Percentiles rank a stretch among this genome's conserved stretches.
Conservation (phyloP, 64 coral and sea anemone genomes). For the Astreopora myriophthalma region DNA sequence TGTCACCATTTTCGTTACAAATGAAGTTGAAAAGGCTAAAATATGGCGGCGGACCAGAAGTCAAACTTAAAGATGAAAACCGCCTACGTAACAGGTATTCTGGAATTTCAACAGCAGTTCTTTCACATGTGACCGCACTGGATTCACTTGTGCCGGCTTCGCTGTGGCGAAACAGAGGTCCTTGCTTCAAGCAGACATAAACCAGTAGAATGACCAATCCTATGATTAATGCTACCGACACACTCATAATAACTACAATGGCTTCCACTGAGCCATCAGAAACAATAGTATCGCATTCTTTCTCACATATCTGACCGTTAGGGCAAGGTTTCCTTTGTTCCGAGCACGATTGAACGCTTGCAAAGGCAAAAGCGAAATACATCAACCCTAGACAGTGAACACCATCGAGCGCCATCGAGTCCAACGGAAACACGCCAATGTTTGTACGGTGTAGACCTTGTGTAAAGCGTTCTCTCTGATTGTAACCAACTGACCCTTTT, state of each 20-base stretch:
- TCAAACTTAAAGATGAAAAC: constrained; percentile 8
- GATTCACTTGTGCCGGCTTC: not conserved
- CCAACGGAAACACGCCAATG: not conserved
- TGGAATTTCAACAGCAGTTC: constrained; percentile 26
- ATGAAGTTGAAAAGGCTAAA: constrained; percentile 33
- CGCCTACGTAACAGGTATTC: constrained; percentile 3
- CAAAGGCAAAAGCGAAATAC: not conserved
- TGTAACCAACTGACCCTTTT: not conserved
- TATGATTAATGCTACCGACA: constrained; percentile 10
- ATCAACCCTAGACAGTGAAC: not conserved
- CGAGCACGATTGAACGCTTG: not conserved
- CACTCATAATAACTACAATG: constrained; percentile 29
- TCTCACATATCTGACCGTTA: not conserved
- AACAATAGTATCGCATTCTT: not conserved
- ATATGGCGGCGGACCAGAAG: constrained; percentile 35
- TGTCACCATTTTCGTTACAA: constrained; percentile 12
- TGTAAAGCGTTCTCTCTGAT: not conserved
- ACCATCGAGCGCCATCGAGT: not conserved
- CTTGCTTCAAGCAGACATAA: constrained; percentile 24
- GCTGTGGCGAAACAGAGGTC: not conserved
- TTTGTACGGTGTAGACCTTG: not conserved
- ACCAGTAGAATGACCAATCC: constrained; percentile 23
- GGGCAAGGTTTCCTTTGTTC: not conserved
- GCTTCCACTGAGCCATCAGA: not conserved
- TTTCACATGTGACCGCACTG: not conserved